These are phyloP conservation scores for Kryptopterus vitreolus DNA, from an alignment of 2,797 vertebrate species.

Conservation along the genomic window DNA sequence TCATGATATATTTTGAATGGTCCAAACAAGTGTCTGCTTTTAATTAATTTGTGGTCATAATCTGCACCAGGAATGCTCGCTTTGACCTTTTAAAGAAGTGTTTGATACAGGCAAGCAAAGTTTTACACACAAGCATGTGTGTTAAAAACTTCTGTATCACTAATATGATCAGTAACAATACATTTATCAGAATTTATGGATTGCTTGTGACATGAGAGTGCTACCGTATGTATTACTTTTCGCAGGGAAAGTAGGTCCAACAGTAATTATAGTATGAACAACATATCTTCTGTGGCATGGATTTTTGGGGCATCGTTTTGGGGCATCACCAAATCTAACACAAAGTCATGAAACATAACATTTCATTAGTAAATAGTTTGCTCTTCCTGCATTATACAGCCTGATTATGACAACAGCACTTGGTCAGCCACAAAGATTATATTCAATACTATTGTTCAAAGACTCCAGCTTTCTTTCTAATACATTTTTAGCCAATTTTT, in stretches of 20 bases:
- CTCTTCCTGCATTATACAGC: background rate
- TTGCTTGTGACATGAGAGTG: background rate
- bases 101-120: constrained; percentile 1
- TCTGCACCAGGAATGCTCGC: background rate
- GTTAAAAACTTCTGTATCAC: background rate
- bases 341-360: background rate
- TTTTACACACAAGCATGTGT: background rate
- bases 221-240: background rate
- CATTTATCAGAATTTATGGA: too few relatives aligned
- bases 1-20: background rate
- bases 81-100: background rate
- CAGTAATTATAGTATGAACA: background rate
- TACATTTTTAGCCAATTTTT: background rate
- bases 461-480: background rate
- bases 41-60: background rate
- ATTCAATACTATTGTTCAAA: background rate
- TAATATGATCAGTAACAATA: background rate
- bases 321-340: background rate
- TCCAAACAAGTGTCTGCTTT: background rate
- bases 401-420: background rate
- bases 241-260: background rate
- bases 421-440: background rate
- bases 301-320: background rate
- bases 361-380: background rate
- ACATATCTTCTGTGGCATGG: background rate